Evolutionary conservation across 2,888 invertebrate species (phyloP), one percentile per base, ranked within the genome.

Genomic region (Gortyna flavago): DNA sequence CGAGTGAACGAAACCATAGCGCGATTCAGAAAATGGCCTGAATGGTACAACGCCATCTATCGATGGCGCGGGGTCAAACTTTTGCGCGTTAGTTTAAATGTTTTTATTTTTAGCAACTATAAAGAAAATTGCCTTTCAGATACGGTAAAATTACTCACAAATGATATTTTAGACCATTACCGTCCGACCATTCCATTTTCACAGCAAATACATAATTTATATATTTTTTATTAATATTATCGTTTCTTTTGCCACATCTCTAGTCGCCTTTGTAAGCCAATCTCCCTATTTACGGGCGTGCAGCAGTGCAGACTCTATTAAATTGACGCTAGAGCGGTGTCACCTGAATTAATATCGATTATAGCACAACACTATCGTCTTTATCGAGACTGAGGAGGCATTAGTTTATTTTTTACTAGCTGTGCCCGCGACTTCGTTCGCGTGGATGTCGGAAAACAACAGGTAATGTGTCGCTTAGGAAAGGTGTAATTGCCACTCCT

Each of bases 311-410:
- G 90, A 90, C 91, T 91, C 89, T 92, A 93, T 94, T 92, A 93
- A 91, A 92, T 88, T 88, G 90, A 89, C 77, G 86, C 86, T 84
- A 86, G 88, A 80, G 86, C 85, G 87, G 85, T 84, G 90, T 90
- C 89, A 88, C 88, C 88, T 89, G 91, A 90, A 92, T 92, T 93
- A 91, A 92, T 93, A 93, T 93, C 91, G 93, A 93, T 93, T 91
- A 91, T 91, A 81, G 54, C 64, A 72, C 75, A 79, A 70, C 83
- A 77, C 74, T 85, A 78, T 83, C 67, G 66, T 62, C 57, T 74
- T 54, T 78, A 83, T 79, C 66, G 78, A 48, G 61, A 16, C 61
- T 35, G 21, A 51, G 48, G 62, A 51, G 68, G 66, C 72, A 74
- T 83, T 83, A 80, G 65, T 72, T 77, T 67, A 69, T 75, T 77